Evolutionary conservation across 2,797 vertebrate species (phyloP).

Genomic region (Squalus acanthias): DNA sequence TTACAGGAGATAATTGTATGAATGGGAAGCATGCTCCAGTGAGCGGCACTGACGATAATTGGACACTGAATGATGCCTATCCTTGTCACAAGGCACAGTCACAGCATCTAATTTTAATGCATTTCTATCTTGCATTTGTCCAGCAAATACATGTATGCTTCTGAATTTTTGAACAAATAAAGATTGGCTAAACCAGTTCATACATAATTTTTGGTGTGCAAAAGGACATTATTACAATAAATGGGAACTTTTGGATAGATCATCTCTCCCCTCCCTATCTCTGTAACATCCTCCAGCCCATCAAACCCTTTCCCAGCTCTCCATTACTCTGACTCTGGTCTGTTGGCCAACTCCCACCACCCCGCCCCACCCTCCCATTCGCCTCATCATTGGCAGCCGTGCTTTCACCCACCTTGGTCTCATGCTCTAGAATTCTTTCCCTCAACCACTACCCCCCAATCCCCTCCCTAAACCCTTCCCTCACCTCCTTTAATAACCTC

Average conservation of each 20-base stretch:
- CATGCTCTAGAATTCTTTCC: not conserved
- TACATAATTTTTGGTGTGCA: not conserved
- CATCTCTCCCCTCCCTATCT: not conserved
- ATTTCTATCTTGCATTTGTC: not conserved
- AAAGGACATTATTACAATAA: not conserved
- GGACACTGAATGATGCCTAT: not conserved
- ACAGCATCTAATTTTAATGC: not conserved
- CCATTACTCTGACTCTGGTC: not conserved
- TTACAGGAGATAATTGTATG: not conserved
- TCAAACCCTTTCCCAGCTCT: not conserved
- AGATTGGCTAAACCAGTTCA: not conserved
- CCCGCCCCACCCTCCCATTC: not conserved
- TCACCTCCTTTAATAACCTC: too few relatives aligned
- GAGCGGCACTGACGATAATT: not conserved
- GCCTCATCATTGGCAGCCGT: not conserved
- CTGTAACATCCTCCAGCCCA: not conserved
- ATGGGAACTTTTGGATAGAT: not conserved
- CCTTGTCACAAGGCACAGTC: not conserved
- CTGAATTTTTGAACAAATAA: not conserved
- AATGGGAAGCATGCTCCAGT: not conserved
- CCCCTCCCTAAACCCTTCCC: not conserved
- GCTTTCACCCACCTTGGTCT: not conserved
- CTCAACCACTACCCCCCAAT: not conserved
- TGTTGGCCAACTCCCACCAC: not conserved
- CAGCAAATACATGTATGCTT: not conserved